A percentile compares a stretch with the other conserved stretches of the same genome.
Conservation (phyloP, 2,797 vertebrate genomes). For the Sebastes taczanowskii region DNA sequence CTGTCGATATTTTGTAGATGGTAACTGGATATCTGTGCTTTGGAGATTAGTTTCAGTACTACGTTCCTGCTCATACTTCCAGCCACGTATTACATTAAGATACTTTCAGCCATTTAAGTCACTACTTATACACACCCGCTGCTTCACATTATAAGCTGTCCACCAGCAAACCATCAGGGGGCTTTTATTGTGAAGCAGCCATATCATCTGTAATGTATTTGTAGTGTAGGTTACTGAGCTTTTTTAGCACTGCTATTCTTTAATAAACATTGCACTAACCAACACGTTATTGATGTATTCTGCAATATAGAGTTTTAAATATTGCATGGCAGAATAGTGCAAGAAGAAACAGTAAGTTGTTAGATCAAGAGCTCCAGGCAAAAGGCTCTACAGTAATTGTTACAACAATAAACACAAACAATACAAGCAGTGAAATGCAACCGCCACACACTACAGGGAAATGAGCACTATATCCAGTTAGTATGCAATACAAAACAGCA, state of each 20-base stretch:
- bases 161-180: neutral
- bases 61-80: neutral
- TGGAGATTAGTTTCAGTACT: neutral
- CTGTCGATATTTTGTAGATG: accelerated
- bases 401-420: too few species aligned
- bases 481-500: too few species aligned
- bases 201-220: neutral
- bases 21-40: neutral
- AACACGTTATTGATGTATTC: neutral
- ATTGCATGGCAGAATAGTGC: neutral
- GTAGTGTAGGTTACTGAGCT: neutral
- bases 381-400: neutral
- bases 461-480: too few species aligned
- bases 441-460: too few species aligned
- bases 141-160: neutral
- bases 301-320: neutral
- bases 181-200: neutral
- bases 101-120: neutral
- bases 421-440: too few species aligned
- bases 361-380: neutral
- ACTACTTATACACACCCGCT: neutral
- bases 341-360: neutral
- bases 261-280: neutral
- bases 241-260: neutral
- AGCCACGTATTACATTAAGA: neutral